Base-by-base conservation (phyloP, 2,797 vertebrate genomes). In the Danio tinwini region DNA sequence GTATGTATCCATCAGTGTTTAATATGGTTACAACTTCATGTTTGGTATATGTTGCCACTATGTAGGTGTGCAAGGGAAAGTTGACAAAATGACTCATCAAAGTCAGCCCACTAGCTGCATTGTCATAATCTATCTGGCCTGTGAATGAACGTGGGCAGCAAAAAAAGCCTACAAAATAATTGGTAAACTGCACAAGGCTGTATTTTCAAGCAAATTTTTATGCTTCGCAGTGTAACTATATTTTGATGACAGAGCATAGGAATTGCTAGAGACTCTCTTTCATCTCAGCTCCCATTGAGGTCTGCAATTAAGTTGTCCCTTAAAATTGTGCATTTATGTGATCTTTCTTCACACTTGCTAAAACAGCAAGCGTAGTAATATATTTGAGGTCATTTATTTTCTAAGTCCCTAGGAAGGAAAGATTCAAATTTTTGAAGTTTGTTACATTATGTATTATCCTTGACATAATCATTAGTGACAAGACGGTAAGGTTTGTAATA, bases 1-100 rank as follows among this genome's bases (percentile, higher is more conserved):
- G 53, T 39, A 52, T 45, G 67, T 37, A 19, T 59, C 19, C 5
- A 6, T 59, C 21, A 1, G 12, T 37, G 12, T 70, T 4, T 55
- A 39, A 50, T 49, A 37, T 0, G 16, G 49, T 55, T 70, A 58
- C 17, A 45, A 58, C 40, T 53, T 50, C 4, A n/a, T 0, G 8
- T 58, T 58, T 37, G 45, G 42, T 44, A 58, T 72, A 56, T 58
- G 12, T 58, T 58, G 40, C 69, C 52, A 45, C 58, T 58, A 56
- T 44, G 40, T 44, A 56, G 17, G 12, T 72, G 69, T 58, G 53
- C 55, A 45, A 72, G 53, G 21, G 69, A 58, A 44, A 16, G 52
- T 45, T 58, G 17, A 44, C 53, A 4, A 52, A 72, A 72, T 72
- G 52, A 72, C 52, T 72, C 69, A 56, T 72, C 69, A 44, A 56